Conservation (phyloP, 2,888 invertebrate species). For the Odontothrips loti region DNA sequence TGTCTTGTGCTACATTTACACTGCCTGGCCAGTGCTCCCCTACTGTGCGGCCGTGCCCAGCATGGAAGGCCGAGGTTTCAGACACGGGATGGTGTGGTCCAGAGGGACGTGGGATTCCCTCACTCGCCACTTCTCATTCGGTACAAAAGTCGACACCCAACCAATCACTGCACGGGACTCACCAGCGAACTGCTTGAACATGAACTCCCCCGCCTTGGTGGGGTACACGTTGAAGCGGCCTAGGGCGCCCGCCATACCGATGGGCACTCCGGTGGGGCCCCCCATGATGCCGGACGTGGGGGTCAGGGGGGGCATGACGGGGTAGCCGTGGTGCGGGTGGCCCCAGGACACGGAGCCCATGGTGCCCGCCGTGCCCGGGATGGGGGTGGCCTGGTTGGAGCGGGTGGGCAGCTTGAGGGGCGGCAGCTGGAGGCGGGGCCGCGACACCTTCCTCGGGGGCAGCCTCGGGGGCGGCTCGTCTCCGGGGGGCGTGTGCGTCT, state of each 20-base stretch:
- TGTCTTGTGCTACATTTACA: too few species aligned
- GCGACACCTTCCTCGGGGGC: constrained; percentile 44
- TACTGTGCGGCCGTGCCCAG: too few species aligned
- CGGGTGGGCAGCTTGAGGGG: constrained; percentile 51
- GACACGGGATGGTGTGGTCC: too few species aligned
- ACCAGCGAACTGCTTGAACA: constrained; percentile 72
- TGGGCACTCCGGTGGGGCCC: constrained; percentile 30
- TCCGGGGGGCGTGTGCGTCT: constrained; percentile 36
- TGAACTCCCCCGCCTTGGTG: constrained; percentile 68
- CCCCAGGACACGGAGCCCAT: constrained; percentile 46
- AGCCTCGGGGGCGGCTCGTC: constrained; percentile 47
- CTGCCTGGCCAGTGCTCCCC: too few species aligned
- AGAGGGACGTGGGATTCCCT: too few species aligned
- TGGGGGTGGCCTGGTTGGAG: constrained; percentile 48
- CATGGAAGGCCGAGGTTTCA: too few species aligned
- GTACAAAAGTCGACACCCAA: too few species aligned
- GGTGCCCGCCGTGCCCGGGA: constrained; percentile 45
- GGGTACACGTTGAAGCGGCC: constrained; percentile 50
- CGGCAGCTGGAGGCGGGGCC: constrained; percentile 48
- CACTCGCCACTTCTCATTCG: too few species aligned
- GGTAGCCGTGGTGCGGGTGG: constrained; percentile 42
- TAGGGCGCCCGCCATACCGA: constrained; percentile 35
- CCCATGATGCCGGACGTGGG: constrained; percentile 44
- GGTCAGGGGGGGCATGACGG: constrained; percentile 43
- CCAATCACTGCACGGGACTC: constrained; percentile 31